These are phyloP conservation scores for Perca flavescens DNA, from an alignment of 2,113 vertebrate species.

Conservation along the genomic window DNA sequence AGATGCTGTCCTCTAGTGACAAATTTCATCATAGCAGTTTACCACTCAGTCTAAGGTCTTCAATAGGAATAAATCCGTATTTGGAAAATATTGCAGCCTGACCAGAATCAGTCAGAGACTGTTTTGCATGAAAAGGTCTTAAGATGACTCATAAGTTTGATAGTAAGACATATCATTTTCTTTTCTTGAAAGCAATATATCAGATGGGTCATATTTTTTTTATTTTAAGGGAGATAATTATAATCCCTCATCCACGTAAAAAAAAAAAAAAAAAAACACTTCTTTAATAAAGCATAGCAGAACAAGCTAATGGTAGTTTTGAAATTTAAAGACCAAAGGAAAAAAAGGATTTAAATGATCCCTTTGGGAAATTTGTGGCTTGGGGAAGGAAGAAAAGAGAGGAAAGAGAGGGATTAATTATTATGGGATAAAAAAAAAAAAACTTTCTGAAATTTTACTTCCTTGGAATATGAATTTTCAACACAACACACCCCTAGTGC, in stretches of 20 bases:
- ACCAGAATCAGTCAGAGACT: slow-evolving; percentile 11
- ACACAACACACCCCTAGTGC: not conserved
- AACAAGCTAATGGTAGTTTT: not conserved
- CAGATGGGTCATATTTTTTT: slow-evolving; percentile 3
- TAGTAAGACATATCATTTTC: not conserved
- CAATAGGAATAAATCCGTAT: slow-evolving; percentile 5
- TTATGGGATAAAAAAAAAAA: not conserved
- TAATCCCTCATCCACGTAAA: not conserved
- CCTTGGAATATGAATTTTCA: not conserved
- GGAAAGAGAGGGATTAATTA: not conserved
- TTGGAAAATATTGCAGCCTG: not conserved
- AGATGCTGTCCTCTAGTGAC: slow-evolving; percentile 79
- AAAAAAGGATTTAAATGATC: not conserved
- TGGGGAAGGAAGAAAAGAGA: not conserved
- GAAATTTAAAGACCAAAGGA: not conserved
- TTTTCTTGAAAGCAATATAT: not conserved
- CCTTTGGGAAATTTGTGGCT: not conserved
- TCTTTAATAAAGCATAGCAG: not conserved
- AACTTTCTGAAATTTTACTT: not conserved
- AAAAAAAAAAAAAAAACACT: slow-evolving; percentile 9
- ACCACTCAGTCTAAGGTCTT: not conserved
- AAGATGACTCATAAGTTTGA: slow-evolving; percentile 26
- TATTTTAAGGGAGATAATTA: not conserved
- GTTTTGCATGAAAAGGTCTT: slow-evolving; percentile 1
- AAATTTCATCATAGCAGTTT: slow-evolving; percentile 40